Evolutionary conservation across 2,113 vertebrate species (phyloP), one percentile per base, ranked within the genome.

Genomic region (Thalassarche chlororhynchos): DNA sequence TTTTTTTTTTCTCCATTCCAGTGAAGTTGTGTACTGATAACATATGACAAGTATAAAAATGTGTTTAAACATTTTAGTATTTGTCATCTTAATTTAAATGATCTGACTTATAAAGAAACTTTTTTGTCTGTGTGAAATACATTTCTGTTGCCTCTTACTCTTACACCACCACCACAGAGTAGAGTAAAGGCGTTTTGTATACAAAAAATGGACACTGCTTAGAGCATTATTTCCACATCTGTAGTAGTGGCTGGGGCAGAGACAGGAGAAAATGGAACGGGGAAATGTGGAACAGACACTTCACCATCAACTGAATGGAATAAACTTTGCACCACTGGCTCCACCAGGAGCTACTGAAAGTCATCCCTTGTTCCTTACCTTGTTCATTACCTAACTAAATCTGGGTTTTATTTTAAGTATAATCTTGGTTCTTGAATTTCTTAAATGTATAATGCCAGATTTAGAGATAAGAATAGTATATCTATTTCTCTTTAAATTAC

Each of bases 311-410:
- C 2, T 58, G 38, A 57, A 64, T 4, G 4, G 28, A 83, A 84
- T 52, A 74, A 74, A 72, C 46, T 51, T 19, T 19, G 18, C 21
- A 57, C 9, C 34, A 26, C 9, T 24, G 24, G 17, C 40, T 87
- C 23, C 40, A 76, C 7, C 14, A 74, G 24, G 20, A 77, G 20
- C 14, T 65, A 44, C 12, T 14, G 17, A 40, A 84, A 77, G 17
- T 55, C 5, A 3, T 64, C 21, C 46, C 17, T 40, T 42, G 11
- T 21, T 49, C 18, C 26, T 52, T 29, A 28, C 0, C 0, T 68
- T 71, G 14, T 61, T 54, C 36, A 42, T n/a, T 57, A 65, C 8
- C 3, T 49, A 29, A 36, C 9, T 52, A 83, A 69, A 77, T 31
- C 20, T 47, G 19, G 19, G 7, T 17, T 77, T 89, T 80, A 36